Conservation (phyloP, 2,888 invertebrate species). For the Scaptomyza tumidula region DNA sequence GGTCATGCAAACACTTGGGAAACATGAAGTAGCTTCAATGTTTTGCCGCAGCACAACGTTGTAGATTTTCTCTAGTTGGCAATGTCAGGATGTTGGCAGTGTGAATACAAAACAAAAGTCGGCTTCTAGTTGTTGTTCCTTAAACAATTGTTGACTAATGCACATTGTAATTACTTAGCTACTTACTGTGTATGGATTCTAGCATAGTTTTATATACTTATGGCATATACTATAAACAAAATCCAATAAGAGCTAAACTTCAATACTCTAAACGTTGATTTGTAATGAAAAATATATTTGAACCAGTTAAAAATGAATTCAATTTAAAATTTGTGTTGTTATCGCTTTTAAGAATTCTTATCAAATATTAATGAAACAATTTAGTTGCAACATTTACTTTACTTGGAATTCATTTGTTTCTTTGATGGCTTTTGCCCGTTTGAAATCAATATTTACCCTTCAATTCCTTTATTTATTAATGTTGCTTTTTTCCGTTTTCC, state of each 20-base stretch:
- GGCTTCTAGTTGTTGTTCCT: conserved; percentile 47
- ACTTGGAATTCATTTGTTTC: background rate
- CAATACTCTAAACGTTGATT: background rate
- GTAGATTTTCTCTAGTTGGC: conserved; percentile 45
- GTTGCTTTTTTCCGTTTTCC: background rate
- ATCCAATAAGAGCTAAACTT: background rate
- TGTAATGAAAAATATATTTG: too few species aligned
- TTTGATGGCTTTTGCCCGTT: background rate
- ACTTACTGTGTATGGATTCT: conserved; percentile 75
- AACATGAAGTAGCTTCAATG: conserved; percentile 72
- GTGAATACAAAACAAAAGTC: conserved; percentile 65
- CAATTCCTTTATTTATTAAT: background rate
- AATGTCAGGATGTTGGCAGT: conserved; percentile 69
- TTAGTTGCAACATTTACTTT: background rate
- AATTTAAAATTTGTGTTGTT: background rate
- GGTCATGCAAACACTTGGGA: conserved; percentile 68
- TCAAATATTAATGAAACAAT: background rate
- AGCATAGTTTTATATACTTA: conserved; percentile 4
- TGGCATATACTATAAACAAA: background rate
- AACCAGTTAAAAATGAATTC: background rate
- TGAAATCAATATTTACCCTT: conserved; percentile 5
- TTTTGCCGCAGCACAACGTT: conserved; percentile 54
- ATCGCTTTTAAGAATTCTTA: background rate
- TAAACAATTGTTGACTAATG: conserved; percentile 63
- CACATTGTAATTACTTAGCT: conserved; percentile 86